A percentile compares a stretch with the other conserved stretches of the same genome.
Conservation (phyloP, 2,797 vertebrate species). For the Petrocephalus sullivani region DNA sequence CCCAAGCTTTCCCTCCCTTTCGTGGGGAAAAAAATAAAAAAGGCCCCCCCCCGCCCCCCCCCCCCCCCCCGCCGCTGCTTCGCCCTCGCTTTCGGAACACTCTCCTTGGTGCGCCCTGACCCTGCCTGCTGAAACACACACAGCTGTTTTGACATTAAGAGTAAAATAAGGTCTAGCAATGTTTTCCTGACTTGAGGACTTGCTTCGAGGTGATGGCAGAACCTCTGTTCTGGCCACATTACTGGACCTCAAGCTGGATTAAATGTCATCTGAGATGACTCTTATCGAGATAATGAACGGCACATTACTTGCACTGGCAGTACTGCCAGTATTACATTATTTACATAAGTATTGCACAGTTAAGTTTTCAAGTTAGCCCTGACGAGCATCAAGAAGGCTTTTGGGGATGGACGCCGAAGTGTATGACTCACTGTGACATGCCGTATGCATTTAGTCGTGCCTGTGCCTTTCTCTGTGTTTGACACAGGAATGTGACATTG, state of each 20-base stretch:
- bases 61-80: not conserved
- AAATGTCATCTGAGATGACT: not conserved
- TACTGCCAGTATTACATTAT: not conserved
- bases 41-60: no score
- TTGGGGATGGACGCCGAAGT: not conserved
- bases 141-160: not conserved
- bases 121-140: not conserved
- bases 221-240: not conserved
- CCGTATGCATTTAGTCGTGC: not conserved
- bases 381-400: conserved; percentile 11
- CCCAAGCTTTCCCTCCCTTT: no score
- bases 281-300: not conserved
- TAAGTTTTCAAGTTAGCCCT: not conserved
- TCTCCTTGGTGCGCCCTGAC: not conserved
- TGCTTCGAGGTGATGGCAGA: not conserved
- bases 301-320: not conserved
- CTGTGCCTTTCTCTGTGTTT: not conserved
- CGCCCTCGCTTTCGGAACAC: not conserved
- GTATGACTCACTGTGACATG: not conserved
- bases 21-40: no score
- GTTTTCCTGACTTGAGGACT: not conserved
- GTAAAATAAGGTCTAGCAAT: not conserved
- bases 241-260: no score
- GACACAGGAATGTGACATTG: not conserved
- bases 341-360: not conserved